Base-by-base conservation (phyloP, 2,888 invertebrate genomes). In the Linnaemya vulpina region DNA sequence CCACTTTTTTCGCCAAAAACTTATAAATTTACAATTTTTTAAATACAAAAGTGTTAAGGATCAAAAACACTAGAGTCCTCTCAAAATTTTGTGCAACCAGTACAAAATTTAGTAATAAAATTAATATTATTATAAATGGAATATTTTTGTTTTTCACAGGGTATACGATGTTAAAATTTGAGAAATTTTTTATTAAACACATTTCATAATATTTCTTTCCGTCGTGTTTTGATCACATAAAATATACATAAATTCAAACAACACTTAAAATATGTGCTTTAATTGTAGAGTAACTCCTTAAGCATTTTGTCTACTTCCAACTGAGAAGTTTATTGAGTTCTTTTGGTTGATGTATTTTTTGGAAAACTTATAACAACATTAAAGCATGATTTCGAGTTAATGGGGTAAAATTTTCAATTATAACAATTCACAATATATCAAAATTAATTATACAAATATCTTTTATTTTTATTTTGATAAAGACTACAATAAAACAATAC, bases 151-250 rank as follows among this genome's bases (percentile, higher is more conserved):
- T 30, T 30, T 30, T 30, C 30, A 30, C 30, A 30, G 2, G 5
- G 30, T 5, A 30, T 5, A 5, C 30, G 30, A 30, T 30, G 5
- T 30, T 43, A 84, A 76, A 81, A 82, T 60, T 25, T 60, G 53
- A 74, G 55, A 76, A 67, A n/a, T 49, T 0, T 35, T 67, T 70
- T 78, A 77, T 77, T 70, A 51, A 70, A 62, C 35, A 55, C 20
- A 55, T 53, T 83, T 76, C 53, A 83, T 51, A 75, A 40, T 38
- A 35, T 51, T 68, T 51, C 22, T 63, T 62, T 76, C 76, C 76
- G 78, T 25, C 11, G 7, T 51, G 53, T 30, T 74, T n/a, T 78
- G 49, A 82, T 77, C 67, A 81, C 70, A 87, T 79, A 81, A 70
- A 77, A 73, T 65, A 71, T 73, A 51, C 40, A 63, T 62, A 58